These are phyloP conservation scores for Agriopis marginaria DNA, from an alignment of 2,888 invertebrate species.

Conservation along the genomic window DNA sequence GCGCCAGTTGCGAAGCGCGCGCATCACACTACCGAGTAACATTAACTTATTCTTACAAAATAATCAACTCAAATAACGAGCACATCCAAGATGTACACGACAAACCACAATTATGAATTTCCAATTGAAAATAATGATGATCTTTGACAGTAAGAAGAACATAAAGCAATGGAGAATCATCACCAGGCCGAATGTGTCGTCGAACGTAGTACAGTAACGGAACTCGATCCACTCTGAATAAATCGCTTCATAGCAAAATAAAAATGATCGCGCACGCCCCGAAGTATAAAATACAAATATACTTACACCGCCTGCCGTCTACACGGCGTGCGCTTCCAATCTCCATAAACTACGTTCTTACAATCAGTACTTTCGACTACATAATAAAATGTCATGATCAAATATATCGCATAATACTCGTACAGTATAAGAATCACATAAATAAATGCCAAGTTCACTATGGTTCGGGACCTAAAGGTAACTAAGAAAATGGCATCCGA, in stretches of 20 bases:
- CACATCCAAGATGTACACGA: constrained; percentile 58
- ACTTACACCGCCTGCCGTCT: constrained; percentile 56
- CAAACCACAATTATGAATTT: constrained; percentile 69
- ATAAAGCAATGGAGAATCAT: constrained; percentile 39
- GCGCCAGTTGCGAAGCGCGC: constrained; percentile 37
- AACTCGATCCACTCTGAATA: constrained; percentile 84
- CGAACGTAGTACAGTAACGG: constrained; percentile 79
- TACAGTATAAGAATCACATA: constrained; percentile 81
- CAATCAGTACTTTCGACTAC: constrained; percentile 75
- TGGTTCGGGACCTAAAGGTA: constrained; percentile 82
- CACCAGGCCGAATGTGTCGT: constrained; percentile 67
- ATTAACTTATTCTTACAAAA: constrained; percentile 73
- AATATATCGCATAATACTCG: constrained; percentile 77
- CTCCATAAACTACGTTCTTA: constrained; percentile 72
- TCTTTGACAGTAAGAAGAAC: constrained; percentile 36
- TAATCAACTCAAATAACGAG: constrained; percentile 69
- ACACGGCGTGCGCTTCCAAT: constrained; percentile 68
- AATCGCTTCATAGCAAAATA: constrained; percentile 73
- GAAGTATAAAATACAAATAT: constrained; percentile 72
- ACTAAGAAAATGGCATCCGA: constrained; percentile 84
- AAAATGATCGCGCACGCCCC: constrained; percentile 66
- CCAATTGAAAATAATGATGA: constrained; percentile 37
- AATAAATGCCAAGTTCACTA: constrained; percentile 85
- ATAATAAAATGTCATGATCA: constrained; percentile 79
- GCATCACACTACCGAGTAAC: constrained; percentile 52